Evolutionary conservation across 2,888 invertebrate genomes (phyloP), one percentile per base, ranked within the genome.

Genomic region (Amiota mariae): DNA sequence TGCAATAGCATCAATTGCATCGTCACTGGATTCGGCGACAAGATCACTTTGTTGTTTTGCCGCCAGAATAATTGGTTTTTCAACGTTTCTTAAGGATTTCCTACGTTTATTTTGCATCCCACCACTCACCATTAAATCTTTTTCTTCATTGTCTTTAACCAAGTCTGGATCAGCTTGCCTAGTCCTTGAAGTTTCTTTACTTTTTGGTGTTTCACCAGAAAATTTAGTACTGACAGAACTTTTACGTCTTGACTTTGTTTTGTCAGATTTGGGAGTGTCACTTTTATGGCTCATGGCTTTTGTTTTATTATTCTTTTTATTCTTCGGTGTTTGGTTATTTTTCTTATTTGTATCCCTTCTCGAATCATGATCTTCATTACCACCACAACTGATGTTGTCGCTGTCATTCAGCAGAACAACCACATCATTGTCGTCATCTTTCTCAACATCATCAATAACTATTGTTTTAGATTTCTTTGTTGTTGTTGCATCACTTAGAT

Each of bases 11-110:
- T 85, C 81, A 18, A 6, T 6, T 6, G 84, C 82, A 4, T 87
- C 85, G 75, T 88, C 88, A 73, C 85, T 87, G 8, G 85, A 82
- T 46, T 88, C 82, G 20, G 76, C 76, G 61, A 59, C 63, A 18
- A 72, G 70, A 4, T 63, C 64, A n/a, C 71, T 18, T 2, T 15
- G 24, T 13, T 59, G 8, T 9, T 6, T 36, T 56, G 36, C 15
- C n/a, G 36, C 1, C 8, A 20, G 8, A 3, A 68, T 47, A 54
- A 15, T 61, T 68, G 54, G 8, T 54, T 68, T 24, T 10, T 77
- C 72, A 0, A 56, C 8, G 2, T 78, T 79, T 24, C 68, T 77
- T 0, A 74, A 2, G 0, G 82, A 80, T 72, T 88, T 88, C 20
- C 82, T 79, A 0, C 85, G 84, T 71, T 87, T 87, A 47, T 79